Conservation (phyloP, 2,888 invertebrate genomes). For the Sepioteuthis lessoniana region DNA sequence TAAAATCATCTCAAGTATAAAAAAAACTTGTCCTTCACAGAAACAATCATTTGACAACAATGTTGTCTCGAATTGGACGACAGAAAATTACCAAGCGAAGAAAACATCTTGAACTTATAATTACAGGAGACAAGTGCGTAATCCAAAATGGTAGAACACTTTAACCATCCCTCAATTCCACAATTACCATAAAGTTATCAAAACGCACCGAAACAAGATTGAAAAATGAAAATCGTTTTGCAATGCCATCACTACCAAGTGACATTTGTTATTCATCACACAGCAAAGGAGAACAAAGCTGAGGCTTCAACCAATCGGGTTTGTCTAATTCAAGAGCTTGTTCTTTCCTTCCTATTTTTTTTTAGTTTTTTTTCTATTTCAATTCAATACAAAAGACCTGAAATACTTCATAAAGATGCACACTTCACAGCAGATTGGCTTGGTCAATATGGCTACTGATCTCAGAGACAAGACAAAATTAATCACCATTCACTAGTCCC, state of each 20-base stretch:
- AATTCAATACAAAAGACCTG: not conserved
- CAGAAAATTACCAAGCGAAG: not conserved
- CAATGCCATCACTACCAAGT: not conserved
- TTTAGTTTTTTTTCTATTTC: not conserved
- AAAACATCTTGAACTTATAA: not conserved
- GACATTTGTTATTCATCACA: not conserved
- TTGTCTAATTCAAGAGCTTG: not conserved
- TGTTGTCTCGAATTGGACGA: not conserved
- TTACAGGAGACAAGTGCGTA: not conserved
- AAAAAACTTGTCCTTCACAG: not conserved
- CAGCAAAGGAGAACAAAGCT: not conserved
- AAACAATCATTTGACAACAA: not conserved
- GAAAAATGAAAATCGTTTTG: not conserved
- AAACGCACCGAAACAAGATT: not conserved
- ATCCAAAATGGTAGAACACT: not conserved
- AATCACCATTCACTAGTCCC: not conserved
- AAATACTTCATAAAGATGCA: not conserved
- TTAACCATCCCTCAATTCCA: not conserved
- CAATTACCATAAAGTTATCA: conserved; percentile 33
- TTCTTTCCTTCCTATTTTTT: not conserved
- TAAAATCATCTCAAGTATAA: not conserved
- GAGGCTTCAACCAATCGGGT: not conserved
- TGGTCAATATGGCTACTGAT: not conserved
- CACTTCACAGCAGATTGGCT: not conserved
- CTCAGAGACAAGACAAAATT: not conserved